Evolutionary conservation across 2,888 invertebrate species (phyloP).

Genomic region (Watsonalla binaria): DNA sequence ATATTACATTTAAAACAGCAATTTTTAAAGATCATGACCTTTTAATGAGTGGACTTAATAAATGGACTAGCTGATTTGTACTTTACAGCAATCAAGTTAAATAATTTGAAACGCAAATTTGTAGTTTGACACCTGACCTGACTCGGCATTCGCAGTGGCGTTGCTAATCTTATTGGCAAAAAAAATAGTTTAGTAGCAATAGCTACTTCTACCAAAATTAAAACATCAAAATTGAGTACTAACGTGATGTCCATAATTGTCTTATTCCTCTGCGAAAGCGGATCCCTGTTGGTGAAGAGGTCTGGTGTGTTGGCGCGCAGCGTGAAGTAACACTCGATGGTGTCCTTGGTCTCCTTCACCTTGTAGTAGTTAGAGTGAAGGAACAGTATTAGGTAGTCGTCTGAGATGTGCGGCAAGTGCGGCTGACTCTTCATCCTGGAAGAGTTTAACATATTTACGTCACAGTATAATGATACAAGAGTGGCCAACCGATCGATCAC

Average conservation of each 20-base stretch:
- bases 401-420: slow-evolving; percentile 79
- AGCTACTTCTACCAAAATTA: too few relatives aligned
- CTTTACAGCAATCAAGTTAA: too few relatives aligned
- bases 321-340: slow-evolving; percentile 77
- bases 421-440: slow-evolving; percentile 80
- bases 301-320: slow-evolving; percentile 78
- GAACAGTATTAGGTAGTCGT: slow-evolving; percentile 81
- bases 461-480: too few relatives aligned
- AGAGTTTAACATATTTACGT: not conserved
- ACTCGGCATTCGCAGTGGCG: too few relatives aligned
- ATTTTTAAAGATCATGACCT: not conserved
- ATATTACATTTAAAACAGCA: too few relatives aligned
- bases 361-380: slow-evolving; percentile 80
- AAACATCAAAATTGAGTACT: slow-evolving; percentile 37
- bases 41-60: too few relatives aligned
- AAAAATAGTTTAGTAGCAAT: too few relatives aligned
- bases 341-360: slow-evolving; percentile 68
- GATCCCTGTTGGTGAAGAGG: slow-evolving; percentile 79
- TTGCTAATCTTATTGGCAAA: too few relatives aligned
- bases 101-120: too few relatives aligned
- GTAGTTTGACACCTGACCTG: too few relatives aligned
- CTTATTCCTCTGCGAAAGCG: slow-evolving; percentile 69
- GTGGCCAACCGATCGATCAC: too few relatives aligned
- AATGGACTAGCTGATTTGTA: too few relatives aligned
- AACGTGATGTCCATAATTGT: slow-evolving; percentile 79